phyloP scores from a whole-genome alignment of 1,140 invertebrate species.

The Apocrypta bakeri region DNA sequence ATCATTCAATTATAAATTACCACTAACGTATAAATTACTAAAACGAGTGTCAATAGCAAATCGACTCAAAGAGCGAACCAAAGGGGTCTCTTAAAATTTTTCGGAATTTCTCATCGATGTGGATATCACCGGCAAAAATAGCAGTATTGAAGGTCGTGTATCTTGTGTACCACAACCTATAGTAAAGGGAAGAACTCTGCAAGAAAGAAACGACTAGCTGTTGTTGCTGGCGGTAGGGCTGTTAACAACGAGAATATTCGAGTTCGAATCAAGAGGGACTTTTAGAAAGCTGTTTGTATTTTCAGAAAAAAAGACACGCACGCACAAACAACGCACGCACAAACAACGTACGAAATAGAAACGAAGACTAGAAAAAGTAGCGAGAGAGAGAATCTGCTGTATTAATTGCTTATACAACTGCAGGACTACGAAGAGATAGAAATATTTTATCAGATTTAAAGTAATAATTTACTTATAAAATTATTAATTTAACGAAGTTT shows the following conservation, averaged over 20 bases:
- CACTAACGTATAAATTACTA: too few species aligned
- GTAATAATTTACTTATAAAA: too few species aligned
- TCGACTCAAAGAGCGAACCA: constrained; percentile 1
- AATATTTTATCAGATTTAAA: too few species aligned
- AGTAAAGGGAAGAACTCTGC: not conserved
- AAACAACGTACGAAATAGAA: not conserved
- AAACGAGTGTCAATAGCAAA: not conserved
- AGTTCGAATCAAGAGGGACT: constrained; percentile 29
- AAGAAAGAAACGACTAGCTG: not conserved
- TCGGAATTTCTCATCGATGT: constrained; percentile 36
- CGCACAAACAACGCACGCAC: too few species aligned
- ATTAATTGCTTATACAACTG: too few species aligned
- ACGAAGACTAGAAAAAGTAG: not conserved
- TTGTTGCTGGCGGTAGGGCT: not conserved
- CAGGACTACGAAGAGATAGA: too few species aligned
- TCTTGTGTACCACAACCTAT: constrained; percentile 16
- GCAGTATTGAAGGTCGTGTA: constrained; percentile 32
- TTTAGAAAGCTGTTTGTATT: not conserved
- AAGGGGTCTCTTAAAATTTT: constrained; percentile 32
- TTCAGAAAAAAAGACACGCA: not conserved
- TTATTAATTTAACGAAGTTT: too few species aligned
- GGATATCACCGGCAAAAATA: not conserved
- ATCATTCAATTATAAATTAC: too few species aligned
- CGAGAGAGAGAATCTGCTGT: too few species aligned
- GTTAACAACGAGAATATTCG: constrained; percentile 37